A percentile compares a stretch with the other conserved stretches of the same genome.
phyloP scores from a whole-genome alignment of 2,113 vertebrate genomes.

The Sarotherodon lohbergeri region DNA sequence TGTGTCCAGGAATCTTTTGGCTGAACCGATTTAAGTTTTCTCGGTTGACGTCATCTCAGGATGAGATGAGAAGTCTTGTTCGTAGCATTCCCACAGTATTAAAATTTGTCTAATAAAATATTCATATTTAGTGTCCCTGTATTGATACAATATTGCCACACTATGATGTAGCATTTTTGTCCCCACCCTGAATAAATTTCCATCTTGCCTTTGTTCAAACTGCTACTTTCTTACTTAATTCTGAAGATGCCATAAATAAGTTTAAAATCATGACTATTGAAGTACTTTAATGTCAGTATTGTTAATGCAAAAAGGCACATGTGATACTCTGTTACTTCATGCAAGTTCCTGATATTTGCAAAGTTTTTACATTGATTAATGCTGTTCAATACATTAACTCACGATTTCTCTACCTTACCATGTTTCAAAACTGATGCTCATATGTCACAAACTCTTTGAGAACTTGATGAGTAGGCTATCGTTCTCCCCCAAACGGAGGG shows the following conservation, averaged over 20 bases:
- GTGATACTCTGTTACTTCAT: background rate
- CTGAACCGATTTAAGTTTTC: background rate
- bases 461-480: background rate
- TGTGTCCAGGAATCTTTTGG: background rate
- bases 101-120: background rate
- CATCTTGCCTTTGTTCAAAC: background rate
- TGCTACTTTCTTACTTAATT: background rate
- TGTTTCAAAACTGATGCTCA: background rate
- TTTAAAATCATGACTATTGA: background rate
- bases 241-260: background rate
- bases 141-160: background rate
- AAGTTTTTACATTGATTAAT: background rate
- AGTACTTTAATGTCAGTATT: background rate
- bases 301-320: background rate
- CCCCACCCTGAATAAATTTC: background rate
- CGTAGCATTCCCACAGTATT: background rate
- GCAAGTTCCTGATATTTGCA: background rate
- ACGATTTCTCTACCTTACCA: rapidly evolving
- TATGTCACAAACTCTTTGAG: background rate
- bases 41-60: background rate
- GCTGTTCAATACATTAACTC: background rate
- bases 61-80: background rate
- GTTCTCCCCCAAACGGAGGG: background rate
- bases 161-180: background rate
- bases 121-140: background rate